Evolutionary conservation across 2,113 vertebrate genomes (phyloP).

Genomic region (Steatornis caripensis): DNA sequence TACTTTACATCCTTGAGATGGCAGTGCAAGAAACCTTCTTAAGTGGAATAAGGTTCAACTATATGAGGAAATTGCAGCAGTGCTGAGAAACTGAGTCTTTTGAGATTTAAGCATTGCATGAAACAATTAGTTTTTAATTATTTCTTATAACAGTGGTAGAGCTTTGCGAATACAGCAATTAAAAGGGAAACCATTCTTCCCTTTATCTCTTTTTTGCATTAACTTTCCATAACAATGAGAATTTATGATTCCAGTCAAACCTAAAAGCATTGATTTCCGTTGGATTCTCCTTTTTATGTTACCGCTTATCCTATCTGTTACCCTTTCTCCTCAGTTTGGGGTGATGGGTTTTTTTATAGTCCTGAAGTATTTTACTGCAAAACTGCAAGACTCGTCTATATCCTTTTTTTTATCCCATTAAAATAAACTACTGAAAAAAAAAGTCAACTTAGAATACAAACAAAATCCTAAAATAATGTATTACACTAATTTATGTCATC

Average conservation of each 20-base stretch:
- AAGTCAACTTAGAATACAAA: neutral
- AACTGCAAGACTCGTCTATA: neutral
- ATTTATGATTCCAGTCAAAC: neutral
- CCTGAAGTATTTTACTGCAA: neutral
- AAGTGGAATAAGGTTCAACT: neutral
- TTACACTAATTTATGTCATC: neutral
- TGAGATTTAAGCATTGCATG: neutral
- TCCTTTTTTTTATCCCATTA: neutral
- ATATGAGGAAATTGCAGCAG: neutral
- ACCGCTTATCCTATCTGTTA: neutral
- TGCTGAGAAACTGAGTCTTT: neutral
- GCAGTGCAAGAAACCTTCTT: neutral
- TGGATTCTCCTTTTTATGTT: neutral
- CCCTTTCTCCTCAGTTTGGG: neutral
- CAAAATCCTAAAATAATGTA: neutral
- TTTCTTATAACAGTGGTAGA: neutral
- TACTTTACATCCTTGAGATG: slow-evolving; percentile 4
- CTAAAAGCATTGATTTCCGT: neutral
- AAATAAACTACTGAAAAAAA: neutral
- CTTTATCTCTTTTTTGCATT: neutral
- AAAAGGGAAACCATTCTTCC: neutral
- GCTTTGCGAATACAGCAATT: neutral
- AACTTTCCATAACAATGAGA: neutral
- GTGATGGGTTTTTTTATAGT: neutral
- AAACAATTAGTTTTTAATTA: neutral